Conservation (phyloP, 2,888 invertebrate species). For the Latrodectus elegans region DNA sequence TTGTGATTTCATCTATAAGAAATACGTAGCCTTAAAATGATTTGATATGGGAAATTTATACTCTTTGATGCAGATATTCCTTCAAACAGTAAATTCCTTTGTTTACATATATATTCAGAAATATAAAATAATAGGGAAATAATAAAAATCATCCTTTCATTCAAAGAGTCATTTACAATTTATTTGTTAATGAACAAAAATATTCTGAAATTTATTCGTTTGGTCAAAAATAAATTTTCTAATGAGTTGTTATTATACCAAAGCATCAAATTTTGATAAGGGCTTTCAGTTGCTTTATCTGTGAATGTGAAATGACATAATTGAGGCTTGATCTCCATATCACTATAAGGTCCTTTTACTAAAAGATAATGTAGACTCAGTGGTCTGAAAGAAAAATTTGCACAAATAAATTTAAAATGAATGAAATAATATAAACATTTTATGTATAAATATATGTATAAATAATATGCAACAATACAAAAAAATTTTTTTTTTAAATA, state of each 20-base stretch:
- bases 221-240: conserved; percentile 88
- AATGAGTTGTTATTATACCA: conserved; percentile 80
- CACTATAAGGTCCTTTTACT: conserved; percentile 86
- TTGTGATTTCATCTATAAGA: no score
- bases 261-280: conserved; percentile 85
- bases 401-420: no score
- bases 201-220: conserved; percentile 84
- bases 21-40: no score
- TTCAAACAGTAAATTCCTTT: no score
- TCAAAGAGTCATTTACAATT: not conserved
- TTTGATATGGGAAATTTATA: no score
- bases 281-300: conserved; percentile 85
- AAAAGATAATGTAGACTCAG: conserved; percentile 87
- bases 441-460: not conserved
- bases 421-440: not conserved
- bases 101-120: no score
- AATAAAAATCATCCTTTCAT: no score
- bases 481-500: not conserved
- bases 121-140: no score
- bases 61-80: no score
- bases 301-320: conserved; percentile 89
- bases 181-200: conserved; percentile 74
- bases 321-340: conserved; percentile 86
- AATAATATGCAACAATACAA: not conserved
- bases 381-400: conserved; percentile 75